phyloP scores from a whole-genome alignment of 2,797 vertebrate species.

The Aulostomus chinensis region DNA sequence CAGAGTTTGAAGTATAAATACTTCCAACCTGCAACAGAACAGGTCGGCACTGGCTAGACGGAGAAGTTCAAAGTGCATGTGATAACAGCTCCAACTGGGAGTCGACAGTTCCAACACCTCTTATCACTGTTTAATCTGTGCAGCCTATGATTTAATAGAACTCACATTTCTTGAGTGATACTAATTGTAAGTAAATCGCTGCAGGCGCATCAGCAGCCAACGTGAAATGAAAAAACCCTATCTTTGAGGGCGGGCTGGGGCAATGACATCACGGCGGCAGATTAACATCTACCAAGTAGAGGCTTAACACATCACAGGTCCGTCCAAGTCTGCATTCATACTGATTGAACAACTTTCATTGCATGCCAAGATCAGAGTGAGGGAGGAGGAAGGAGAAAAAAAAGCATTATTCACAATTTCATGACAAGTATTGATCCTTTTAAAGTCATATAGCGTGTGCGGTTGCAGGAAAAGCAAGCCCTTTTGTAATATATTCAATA shows the following conservation, averaged over 20 bases:
- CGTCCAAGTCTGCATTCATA: neutral
- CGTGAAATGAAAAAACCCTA: constrained; percentile 6
- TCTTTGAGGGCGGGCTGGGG: neutral
- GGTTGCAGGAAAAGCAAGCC: neutral
- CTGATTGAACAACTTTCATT: constrained; percentile 27
- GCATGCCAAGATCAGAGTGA: constrained; percentile 1
- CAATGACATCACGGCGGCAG: constrained; percentile 18
- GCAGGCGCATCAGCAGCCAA: constrained; percentile 28
- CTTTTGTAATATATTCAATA: neutral
- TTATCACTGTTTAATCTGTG: constrained; percentile 12
- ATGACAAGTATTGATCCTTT: neutral
- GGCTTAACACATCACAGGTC: constrained; percentile 5
- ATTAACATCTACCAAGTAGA: constrained; percentile 14
- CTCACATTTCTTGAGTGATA: constrained; percentile 10
- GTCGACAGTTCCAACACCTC: constrained; percentile 6
- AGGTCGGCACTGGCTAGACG: constrained; percentile 4
- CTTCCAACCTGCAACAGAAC: neutral
- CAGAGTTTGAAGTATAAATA: too few species aligned
- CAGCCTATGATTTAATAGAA: constrained; percentile 13
- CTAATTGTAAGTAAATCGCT: constrained; percentile 12
- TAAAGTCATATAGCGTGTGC: neutral
- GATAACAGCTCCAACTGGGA: constrained; percentile 10
- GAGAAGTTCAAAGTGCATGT: constrained; percentile 12
- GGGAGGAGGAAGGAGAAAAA: constrained; percentile 1
- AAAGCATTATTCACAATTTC: neutral